Evolutionary conservation across 2,888 invertebrate species (phyloP).

Genomic region (Aphidius colemani): DNA sequence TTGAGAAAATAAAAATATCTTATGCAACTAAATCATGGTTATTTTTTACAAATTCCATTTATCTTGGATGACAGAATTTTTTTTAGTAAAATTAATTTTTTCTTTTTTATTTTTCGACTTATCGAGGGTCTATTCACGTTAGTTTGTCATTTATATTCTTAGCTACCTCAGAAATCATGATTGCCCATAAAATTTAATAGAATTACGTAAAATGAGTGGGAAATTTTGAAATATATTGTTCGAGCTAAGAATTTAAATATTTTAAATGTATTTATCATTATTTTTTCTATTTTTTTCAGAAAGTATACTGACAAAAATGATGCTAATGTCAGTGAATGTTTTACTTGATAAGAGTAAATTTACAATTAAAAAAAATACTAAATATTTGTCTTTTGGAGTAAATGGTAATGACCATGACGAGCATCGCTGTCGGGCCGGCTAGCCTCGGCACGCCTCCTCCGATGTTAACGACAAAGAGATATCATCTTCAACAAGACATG

Average conservation of each 20-base stretch:
- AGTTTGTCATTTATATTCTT: background rate
- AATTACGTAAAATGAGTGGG: too few relatives aligned
- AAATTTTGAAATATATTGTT: background rate
- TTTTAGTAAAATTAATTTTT: constrained; percentile 4
- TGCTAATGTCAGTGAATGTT: constrained; percentile 10
- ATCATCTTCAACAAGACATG: constrained; percentile 53
- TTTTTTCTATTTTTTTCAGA: constrained; percentile 13
- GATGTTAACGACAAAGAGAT: constrained; percentile 54
- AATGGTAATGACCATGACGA: constrained; percentile 59
- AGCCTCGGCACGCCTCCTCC: constrained; percentile 53
- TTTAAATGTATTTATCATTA: constrained; percentile 3
- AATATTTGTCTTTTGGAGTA: constrained; percentile 32
- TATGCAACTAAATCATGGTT: constrained; percentile 31
- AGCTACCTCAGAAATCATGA: background rate
- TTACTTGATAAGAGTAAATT: constrained; percentile 10
- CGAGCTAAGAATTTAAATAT: constrained; percentile 3
- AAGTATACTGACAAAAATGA: constrained; percentile 23
- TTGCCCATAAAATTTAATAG: too few relatives aligned
- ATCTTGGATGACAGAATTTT: constrained; percentile 8
- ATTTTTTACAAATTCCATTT: constrained; percentile 31
- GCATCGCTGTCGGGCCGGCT: constrained; percentile 59
- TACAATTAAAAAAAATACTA: background rate
- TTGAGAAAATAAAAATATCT: constrained; percentile 32
- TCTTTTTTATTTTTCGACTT: background rate
- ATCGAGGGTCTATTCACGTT: background rate